Base-by-base conservation (phyloP, 2,113 vertebrate genomes). In the Myocastor coypus region DNA sequence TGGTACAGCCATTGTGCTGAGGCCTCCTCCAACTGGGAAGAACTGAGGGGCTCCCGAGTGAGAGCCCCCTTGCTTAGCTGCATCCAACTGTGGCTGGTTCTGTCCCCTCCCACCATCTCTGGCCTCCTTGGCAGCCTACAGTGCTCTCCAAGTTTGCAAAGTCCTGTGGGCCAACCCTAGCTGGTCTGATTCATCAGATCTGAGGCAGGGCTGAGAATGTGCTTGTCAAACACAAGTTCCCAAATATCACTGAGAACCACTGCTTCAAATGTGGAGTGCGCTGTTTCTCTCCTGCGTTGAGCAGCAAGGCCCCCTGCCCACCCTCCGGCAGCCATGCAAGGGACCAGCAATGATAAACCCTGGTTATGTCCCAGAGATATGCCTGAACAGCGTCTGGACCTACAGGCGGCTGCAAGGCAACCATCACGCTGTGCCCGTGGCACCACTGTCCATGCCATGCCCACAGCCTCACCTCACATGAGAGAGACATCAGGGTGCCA, bases 341-440 rank as follows among this genome's bases (percentile, higher is more conserved):
- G 78, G 96, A 89, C 59, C 68, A 34, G 82, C 63, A 40, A 66
- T 12, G 63, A 95, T 71, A 82, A 63, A 40, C 59, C 50, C 37
- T 7, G 22, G 57, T 69, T 7, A 94, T 12, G 63, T 89, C 40
- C 78, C 28, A 32, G 66, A 42, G 86, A 75, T 85, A 61, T 4
- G 55, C 59, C 6, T 9, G 22, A 34, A 10, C 16, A 85, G 61
- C 32, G 87, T 64, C 46, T 42, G 77, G 40, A 71, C 59, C 2
- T 68, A 40, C 64, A 61, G 64, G 17, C 78, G 16, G 63, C 52
- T 63, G 40, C 63, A 89, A 59, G 7, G 64, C 13, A 37, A 20
- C 88, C 30, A 90, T 42, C 34, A 22, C 7, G 13, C 57, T 10
- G 42, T 11, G 0, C 10, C 57, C 11, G 22, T 20, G 3, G 22